Conservation (phyloP, 2,888 invertebrate genomes). For the Pherbina coryleti region DNA sequence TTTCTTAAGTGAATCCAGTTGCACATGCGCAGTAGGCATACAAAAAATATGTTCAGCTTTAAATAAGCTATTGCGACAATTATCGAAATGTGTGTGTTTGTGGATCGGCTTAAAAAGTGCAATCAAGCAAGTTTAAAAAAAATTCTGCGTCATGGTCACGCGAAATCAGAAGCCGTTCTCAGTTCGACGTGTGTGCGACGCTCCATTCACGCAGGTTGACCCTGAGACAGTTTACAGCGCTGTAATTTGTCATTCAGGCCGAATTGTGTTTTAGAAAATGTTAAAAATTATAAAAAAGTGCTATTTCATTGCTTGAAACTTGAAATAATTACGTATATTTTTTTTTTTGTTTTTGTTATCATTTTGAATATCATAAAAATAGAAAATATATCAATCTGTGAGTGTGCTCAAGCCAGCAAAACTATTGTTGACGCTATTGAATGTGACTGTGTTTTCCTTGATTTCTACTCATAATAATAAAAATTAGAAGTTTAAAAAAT, state of each 20-base stretch:
- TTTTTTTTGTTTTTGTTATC: too few species aligned
- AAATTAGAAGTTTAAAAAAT: too few species aligned
- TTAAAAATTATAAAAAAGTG: neutral
- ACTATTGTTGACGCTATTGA: too few species aligned
- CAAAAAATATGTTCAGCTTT: neutral
- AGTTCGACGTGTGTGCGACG: slow-evolving; percentile 1
- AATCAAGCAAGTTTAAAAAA: too few species aligned
- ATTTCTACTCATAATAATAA: too few species aligned
- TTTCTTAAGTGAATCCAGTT: neutral
- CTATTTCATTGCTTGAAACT: neutral
- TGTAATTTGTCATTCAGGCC: neutral
- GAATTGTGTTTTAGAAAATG: neutral
- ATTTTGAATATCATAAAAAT: too few species aligned
- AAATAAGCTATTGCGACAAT: too few species aligned
- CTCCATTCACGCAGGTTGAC: slow-evolving; percentile 5
- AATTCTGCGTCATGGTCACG: too few species aligned
- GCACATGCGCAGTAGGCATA: neutral
- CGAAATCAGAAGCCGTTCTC: neutral
- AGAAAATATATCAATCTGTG: too few species aligned
- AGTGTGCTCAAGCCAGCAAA: too few species aligned
- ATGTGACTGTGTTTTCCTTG: too few species aligned
- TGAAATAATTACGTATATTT: neutral
- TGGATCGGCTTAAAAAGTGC: neutral
- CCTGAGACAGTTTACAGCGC: neutral
- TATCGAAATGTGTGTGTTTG: neutral